Evolutionary conservation across 2,113 vertebrate species (phyloP), one percentile per base, ranked within the genome.

Genomic region (Solea solea): DNA sequence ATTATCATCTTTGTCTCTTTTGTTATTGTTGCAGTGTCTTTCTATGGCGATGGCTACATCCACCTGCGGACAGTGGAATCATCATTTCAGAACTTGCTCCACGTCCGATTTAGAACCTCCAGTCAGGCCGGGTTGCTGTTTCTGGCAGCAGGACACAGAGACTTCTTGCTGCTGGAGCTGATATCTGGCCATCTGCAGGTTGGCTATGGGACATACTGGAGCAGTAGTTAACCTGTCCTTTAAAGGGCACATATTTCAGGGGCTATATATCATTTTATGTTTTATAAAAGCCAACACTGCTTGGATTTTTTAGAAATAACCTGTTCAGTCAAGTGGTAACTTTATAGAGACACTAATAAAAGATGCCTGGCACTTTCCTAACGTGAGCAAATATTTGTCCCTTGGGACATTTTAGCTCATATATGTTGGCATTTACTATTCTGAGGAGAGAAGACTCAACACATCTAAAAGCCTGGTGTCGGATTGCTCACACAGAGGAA

Each of bases 1-100:
- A 34, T 56, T 59, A 10, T 34, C 41, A 4, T 40, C 4, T 34
- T 34, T 68, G 12, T 60, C 7, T 66, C 21, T 7, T 44, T 39
- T n/a, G 42, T 8, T 9, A 21, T 46, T 64, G 82, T 85, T 69
- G 1, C 74, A 97, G 96, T 90, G 53, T 97, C 95, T 0, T 97
- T 98, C 90, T 96, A 94, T 16, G 96, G 96, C 3, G 88, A 96
- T 80, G 94, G 95, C 64, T 96, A 93, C 76, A 92, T 96, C 74
- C 91, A 93, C 42, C 69, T 96, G 81, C 94, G 84, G 15, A 82
- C 88, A 49, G 59, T 59, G 39, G 94, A 96, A 64, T 52, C 84
- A 1, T 95, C 89, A 9, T 72, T 69, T 50, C 93, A 91, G 74
- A 94, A 93, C 1, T 91, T 86, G 3, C 89, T 98, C 67, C 91